Percentiles rank a stretch among this genome's conserved stretches.
Conservation (phyloP, 2,797 vertebrate species). For the Gobionotothen gibberifrons region DNA sequence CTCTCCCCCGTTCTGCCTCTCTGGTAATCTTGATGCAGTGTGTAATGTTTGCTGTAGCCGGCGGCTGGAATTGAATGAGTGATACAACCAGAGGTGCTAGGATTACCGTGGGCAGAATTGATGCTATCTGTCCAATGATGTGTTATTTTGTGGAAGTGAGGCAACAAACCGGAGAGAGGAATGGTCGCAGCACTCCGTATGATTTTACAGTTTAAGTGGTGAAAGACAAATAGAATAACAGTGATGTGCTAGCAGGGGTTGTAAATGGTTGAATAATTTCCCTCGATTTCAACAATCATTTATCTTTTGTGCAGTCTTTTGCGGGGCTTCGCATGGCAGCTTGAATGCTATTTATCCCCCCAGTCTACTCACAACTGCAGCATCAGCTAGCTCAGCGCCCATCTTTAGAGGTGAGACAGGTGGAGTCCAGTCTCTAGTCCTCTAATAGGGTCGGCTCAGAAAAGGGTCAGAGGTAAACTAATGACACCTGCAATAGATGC, state of each 20-base stretch:
- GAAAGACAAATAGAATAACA: constrained; percentile 82
- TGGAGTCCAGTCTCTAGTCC: constrained; percentile 73
- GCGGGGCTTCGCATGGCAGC: constrained; percentile 42
- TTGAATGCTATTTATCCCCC: constrained; percentile 66
- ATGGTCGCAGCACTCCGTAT: constrained; percentile 72
- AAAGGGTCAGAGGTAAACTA: constrained; percentile 78
- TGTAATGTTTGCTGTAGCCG: constrained; percentile 82
- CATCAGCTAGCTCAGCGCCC: constrained; percentile 63
- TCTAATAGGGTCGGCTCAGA: constrained; percentile 81
- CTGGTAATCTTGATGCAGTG: constrained; percentile 81
- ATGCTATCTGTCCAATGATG: constrained; percentile 84
- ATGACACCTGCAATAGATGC: constrained; percentile 84
- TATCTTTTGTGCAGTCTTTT: constrained; percentile 66
- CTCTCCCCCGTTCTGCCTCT: constrained; percentile 61
- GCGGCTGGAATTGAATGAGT: constrained; percentile 84
- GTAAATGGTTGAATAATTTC: constrained; percentile 81
- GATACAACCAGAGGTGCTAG: constrained; percentile 82
- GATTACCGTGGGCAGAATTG: constrained; percentile 82
- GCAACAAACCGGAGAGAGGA: constrained; percentile 80
- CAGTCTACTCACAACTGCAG: constrained; percentile 53
- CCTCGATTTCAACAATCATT: constrained; percentile 72
- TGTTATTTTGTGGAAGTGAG: constrained; percentile 83
- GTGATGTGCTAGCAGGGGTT: constrained; percentile 72
- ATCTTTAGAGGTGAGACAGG: constrained; percentile 73
- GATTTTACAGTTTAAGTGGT: constrained; percentile 82